Base-by-base conservation (phyloP, 1,140 invertebrate species). In the Zaprionus tsacasi region DNA sequence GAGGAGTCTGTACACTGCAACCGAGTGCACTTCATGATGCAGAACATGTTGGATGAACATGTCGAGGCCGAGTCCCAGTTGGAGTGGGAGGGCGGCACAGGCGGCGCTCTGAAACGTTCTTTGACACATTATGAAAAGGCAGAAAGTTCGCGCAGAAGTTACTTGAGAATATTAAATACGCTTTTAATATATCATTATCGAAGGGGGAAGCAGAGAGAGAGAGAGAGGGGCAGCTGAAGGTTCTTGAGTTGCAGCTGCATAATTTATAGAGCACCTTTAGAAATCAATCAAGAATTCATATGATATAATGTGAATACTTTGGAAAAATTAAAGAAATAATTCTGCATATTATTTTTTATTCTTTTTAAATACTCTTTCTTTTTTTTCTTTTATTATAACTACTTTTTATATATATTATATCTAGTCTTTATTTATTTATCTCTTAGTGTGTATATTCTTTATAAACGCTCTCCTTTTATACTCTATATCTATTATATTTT, bases 51-150 rank as follows among this genome's bases (percentile, higher is more conserved):
- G 66, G n/a, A 45, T 15, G 35, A 63, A 57, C 65, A 73, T 61
- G 45, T 43, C 45, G 33, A 33, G 33, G 40, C n/a, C 2, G n/a
- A n/a, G 15, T 7, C 33, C 0, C 2, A 6, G 30, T n/a, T 56
- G 52, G 52, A 25, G 50, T 65, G 52, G 52, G 15, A 7, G 7
- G 25, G 36, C 21, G 52, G 52, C 10, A 10, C 10, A 4, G 30
- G 48, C 38, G 54, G 43, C 59, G 67, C 43, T 67, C 72, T 64
- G n/a, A 70, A 50, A 70, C 67, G 67, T 54, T 75, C 72, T 75
- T 75, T 75, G 72, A 75, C 72, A 70, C 72, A 75, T 75, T 58
- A 58, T 59, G 57, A 64, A 75, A 75, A 59, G 3, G 17, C 27
- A 12, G 27, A 30, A 17, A 33, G 8, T 45, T 45, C n/a, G 40